Evolutionary conservation across 2,113 vertebrate genomes (phyloP).

Genomic region (Leptodactylus fuscus): DNA sequence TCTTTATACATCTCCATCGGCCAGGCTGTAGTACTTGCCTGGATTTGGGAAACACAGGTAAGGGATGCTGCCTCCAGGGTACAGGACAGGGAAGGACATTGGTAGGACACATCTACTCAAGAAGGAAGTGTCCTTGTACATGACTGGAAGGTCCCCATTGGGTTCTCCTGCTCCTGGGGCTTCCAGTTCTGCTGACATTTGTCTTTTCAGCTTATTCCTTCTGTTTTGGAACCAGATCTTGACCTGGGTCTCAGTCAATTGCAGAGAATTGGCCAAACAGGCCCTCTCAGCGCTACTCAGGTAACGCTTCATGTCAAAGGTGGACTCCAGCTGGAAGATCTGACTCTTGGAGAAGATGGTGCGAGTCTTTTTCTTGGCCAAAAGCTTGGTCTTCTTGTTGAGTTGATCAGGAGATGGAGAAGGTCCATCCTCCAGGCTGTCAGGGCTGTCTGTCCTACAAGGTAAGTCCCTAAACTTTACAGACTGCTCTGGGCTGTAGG

Average conservation of each 20-base stretch:
- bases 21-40: constrained; percentile 82
- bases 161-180: constrained; percentile 69
- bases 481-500: constrained; percentile 63
- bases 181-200: constrained; percentile 82
- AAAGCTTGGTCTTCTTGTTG: constrained; percentile 74
- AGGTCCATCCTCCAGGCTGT: constrained; percentile 70
- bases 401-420: constrained; percentile 61
- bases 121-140: constrained; percentile 82
- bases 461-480: constrained; percentile 66
- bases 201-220: constrained; percentile 85
- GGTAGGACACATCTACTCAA: constrained; percentile 82
- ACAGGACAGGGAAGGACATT: constrained; percentile 82
- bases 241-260: constrained; percentile 83
- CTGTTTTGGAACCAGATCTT: constrained; percentile 87
- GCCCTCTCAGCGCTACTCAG: constrained; percentile 85
- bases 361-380: constrained; percentile 84
- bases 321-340: constrained; percentile 87
- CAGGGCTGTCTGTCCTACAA: constrained; percentile 70
- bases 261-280: constrained; percentile 79
- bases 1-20: constrained; percentile 83
- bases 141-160: constrained; percentile 71
- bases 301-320: constrained; percentile 87
- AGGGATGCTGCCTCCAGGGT: constrained; percentile 79
- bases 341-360: constrained; percentile 89
- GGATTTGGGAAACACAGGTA: constrained; percentile 84